Base-by-base conservation (phyloP, 2,113 vertebrate species). In the Rhizomys pruinosus region DNA sequence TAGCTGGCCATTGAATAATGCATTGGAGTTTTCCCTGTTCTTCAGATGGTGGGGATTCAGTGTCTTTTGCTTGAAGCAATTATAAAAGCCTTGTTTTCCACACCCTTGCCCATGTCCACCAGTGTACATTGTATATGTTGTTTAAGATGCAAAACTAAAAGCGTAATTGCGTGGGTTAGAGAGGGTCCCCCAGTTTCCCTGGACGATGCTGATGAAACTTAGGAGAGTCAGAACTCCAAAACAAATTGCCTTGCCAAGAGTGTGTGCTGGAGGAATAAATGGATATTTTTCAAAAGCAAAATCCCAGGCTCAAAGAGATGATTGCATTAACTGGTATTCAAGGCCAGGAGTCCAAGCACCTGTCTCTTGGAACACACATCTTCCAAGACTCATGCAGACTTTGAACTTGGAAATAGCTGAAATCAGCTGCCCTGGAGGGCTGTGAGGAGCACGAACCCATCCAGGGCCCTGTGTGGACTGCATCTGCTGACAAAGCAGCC, bases 401-500 rank as follows among this genome's bases (percentile, higher is more conserved):
- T 87, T 44, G 37, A 55, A 22, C 55, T 15, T 17, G 29, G 74
- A 81, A 93, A 64, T 1, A 84, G 92, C 89, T 93, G 90, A 63
- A 69, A 87, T 96, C 90, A 81, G 88, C 90, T 73, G 64, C 52
- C 47, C 87, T 3, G 73, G 27, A 90, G 22, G 44, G 44, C 15
- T 44, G 34, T 16, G 32, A 72, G 55, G 74, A 64, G 0, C 69
- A 9, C 22, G 5, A 23, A 13, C n/a, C 37, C 1, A 16, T 59
- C 72, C 42, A 16, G 1, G 2, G 72, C 55, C 78, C 72, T 19
- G 52, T 44, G 11, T 22, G 72, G 59, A 59, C 0, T 2, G 47
- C 29, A 2, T 20, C 85, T 94, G 96, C 93, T 95, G 96, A 96
- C 93, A 66, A 63, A 94, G 96, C 72, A 78, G 77, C 47, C 68